These are phyloP conservation scores for Coendou prehensilis DNA, from an alignment of 2,797 vertebrate species.

Conservation along the genomic window DNA sequence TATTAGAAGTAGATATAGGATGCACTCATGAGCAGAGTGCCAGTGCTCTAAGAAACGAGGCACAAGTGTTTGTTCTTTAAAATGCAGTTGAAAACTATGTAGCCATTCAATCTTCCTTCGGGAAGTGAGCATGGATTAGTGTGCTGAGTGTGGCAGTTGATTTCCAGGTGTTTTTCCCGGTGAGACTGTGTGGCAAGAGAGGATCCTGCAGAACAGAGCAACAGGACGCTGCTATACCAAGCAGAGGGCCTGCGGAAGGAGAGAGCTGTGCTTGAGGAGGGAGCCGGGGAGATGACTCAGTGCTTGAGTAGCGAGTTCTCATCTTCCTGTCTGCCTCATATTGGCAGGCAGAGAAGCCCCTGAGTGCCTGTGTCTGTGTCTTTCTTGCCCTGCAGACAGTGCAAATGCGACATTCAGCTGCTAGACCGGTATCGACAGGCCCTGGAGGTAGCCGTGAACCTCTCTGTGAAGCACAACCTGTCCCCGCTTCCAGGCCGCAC, in stretches of 20 bases:
- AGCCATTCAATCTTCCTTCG: not conserved
- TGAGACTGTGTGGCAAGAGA: not conserved
- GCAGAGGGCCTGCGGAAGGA: not conserved
- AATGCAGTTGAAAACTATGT: not conserved
- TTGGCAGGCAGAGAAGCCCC: not conserved
- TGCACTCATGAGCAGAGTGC: not conserved
- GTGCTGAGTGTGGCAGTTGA: not conserved
- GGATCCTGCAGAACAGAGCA: not conserved
- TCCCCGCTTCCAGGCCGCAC: constrained; percentile 93
- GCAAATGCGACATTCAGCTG: constrained; percentile 80
- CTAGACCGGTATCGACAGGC: constrained; percentile 91
- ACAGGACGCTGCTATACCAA: not conserved
- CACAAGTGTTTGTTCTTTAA: constrained; percentile 54
- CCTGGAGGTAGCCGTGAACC: constrained; percentile 91
- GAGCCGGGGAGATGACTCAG: not conserved
- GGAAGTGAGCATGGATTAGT: not conserved
- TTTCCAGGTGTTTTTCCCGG: not conserved
- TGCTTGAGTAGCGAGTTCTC: not conserved
- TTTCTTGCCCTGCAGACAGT: constrained; percentile 69
- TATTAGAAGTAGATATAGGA: not conserved
- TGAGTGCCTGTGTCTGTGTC: not conserved
- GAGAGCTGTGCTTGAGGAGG: not conserved
- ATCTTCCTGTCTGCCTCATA: not conserved
- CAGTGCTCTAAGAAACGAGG: not conserved
- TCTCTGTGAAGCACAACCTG: constrained; percentile 92